A percentile compares a stretch with the other conserved stretches of the same genome.
phyloP scores from a whole-genome alignment of 2,113 vertebrate genomes.

The Passer montanus region DNA sequence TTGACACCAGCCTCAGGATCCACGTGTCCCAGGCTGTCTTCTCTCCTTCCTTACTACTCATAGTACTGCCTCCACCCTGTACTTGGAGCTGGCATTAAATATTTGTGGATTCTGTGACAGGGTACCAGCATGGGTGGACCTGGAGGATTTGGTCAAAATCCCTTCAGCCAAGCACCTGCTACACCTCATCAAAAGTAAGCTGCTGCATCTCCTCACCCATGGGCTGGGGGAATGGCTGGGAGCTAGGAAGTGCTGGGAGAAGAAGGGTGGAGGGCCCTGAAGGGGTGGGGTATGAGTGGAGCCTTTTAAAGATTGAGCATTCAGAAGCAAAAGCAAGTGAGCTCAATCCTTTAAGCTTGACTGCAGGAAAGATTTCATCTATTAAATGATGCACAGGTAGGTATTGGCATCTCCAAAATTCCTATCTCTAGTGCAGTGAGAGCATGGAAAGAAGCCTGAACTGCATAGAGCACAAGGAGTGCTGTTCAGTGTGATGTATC shows the following conservation, averaged over 20 bases:
- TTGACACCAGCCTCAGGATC: neutral
- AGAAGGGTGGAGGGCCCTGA: neutral
- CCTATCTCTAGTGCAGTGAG: neutral
- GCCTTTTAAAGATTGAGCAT: neutral
- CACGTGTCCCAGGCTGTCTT: neutral
- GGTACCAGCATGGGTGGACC: constrained; percentile 86
- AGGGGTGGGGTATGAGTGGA: neutral
- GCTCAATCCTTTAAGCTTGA: neutral
- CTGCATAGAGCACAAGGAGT: neutral
- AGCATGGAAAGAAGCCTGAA: neutral
- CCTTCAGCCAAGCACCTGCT: constrained; percentile 90
- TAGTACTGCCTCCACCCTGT: neutral
- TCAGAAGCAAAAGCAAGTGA: neutral
- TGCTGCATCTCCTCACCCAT: fast-evolving
- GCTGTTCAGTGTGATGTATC: neutral
- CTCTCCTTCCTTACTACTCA: neutral
- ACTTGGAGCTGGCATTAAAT: constrained; percentile 3
- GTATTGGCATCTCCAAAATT: neutral
- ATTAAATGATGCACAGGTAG: neutral
- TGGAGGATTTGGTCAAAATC: constrained; percentile 89
- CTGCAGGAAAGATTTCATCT: neutral
- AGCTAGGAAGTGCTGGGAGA: neutral
- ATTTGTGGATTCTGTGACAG: constrained; percentile 72
- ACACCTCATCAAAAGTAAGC: constrained; percentile 96
- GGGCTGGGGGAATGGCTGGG: neutral